Base-by-base conservation (phyloP, 2,797 vertebrate genomes). In the Hoplostethus mediterraneus region DNA sequence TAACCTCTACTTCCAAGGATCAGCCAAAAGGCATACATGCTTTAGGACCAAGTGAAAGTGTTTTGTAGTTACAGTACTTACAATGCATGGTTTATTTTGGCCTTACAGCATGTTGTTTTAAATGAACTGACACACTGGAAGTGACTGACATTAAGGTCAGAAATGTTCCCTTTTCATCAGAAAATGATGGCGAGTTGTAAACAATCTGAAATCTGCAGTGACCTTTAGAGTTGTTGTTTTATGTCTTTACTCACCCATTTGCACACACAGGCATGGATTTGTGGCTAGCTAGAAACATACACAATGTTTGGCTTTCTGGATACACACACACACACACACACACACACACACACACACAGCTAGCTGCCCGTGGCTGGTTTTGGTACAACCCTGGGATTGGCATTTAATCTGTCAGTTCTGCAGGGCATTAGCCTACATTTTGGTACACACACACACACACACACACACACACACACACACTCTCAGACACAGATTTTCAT, bases 371-470 rank as follows among this genome's bases (percentile, higher is more conserved):
- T 45, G 89, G 92, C 87, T 81, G 85, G 76, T 92, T 89, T 87
- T 84, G 78, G 79, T 90, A 61, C 84, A 89, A 85, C 71, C 71
- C 68, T 80, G 86, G 85, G 91, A 93, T 93, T 94, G 89, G 88
- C 89, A 90, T 90, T 92, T 92, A 91, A 90, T 92, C 89, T 88
- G 85, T 90, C 77, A 87, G 76, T 82, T 87, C 87, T 89, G 58
- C 75, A 84, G 81, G 89, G 89, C 87, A 89, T 92, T 91, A 91
- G 87, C 90, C 92, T 93, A 91, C 87, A 91, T 93, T 92, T 87
- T 73, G 60, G 84, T 77, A 61, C 83, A 67, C 72, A 82, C 13
- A 58, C 75, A 81, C 63, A 67, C n/a, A 61, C 58, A 61, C 83
- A 67, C 72, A 82, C 13, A 58, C 75, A 81, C 63, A 67, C n/a